These are phyloP conservation scores for Typhlomys cinereus DNA, from an alignment of 2,113 vertebrate genomes.

Conservation along the genomic window DNA sequence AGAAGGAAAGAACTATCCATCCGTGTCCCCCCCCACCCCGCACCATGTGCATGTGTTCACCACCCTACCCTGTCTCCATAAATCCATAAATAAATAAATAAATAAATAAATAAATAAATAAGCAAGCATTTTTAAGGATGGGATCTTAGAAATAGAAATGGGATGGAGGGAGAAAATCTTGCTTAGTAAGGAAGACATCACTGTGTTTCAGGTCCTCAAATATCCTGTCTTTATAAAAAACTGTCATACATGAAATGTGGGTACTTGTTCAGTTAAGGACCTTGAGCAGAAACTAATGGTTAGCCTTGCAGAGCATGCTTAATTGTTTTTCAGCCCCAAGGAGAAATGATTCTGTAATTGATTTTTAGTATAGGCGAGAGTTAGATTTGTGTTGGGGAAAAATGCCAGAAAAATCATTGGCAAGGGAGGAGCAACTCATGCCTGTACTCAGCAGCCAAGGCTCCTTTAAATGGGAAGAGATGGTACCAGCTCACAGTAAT, in stretches of 20 bases:
- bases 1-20: no score
- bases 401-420: not conserved
- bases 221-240: not conserved
- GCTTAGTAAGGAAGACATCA: not conserved
- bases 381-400: not conserved
- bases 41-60: no score
- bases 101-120: no score
- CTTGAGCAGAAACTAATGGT: constrained; percentile 40
- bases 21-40: no score
- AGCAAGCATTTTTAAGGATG: no score
- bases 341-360: not conserved
- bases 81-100: no score
- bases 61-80: no score
- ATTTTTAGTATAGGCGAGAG: constrained; percentile 39
- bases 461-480: constrained; percentile 36
- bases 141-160: not conserved
- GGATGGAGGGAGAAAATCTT: not conserved
- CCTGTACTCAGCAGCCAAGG: not conserved
- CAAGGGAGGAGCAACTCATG: not conserved
- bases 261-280: constrained; percentile 26
- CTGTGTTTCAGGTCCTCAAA: not conserved
- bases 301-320: constrained; percentile 24
- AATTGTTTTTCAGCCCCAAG: constrained; percentile 14
- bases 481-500: constrained; percentile 10
- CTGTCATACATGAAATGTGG: not conserved